Conservation (phyloP, 2,888 invertebrate genomes). For the Rosalia funebris region DNA sequence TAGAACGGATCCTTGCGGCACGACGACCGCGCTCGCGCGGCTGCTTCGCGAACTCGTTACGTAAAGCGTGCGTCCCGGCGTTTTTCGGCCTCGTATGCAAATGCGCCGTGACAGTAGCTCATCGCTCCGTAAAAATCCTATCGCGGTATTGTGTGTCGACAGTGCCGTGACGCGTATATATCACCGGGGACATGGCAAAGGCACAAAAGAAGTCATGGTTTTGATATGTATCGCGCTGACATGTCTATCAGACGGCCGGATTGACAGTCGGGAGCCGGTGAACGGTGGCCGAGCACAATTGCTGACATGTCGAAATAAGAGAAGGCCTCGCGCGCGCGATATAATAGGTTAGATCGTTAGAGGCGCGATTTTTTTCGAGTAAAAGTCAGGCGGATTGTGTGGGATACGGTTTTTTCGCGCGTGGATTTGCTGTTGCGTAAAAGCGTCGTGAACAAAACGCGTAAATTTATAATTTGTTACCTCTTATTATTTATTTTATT, state of each 20-base stretch:
- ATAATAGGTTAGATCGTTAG: no score
- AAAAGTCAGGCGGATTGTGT: no score
- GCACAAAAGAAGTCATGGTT: conserved; percentile 26
- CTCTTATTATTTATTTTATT: conserved; percentile 22
- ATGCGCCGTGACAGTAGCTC: conserved; percentile 4
- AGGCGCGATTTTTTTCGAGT: no score
- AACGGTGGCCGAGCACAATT: conserved; percentile 23
- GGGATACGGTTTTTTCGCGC: no score
- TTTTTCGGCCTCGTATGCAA: conserved; percentile 10
- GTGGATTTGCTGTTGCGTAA: conserved; percentile 3
- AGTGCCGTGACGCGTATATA: conserved; percentile 5
- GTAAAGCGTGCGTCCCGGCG: neutral
- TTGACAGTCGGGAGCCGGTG: conserved; percentile 23
- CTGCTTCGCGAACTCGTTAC: neutral
- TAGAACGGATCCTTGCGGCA: neutral
- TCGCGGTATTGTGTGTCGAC: conserved; percentile 2
- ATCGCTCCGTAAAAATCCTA: conserved; percentile 15
- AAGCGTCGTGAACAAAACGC: conserved; percentile 1
- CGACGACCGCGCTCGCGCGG: no score
- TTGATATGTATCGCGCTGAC: conserved; percentile 30
- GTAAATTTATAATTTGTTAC: conserved; percentile 12
- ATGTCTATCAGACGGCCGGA: conserved; percentile 30
- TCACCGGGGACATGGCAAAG: conserved; percentile 17
- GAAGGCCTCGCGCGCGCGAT: conserved; percentile 6
- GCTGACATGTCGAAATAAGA: conserved; percentile 25